Base-by-base conservation (phyloP, 2,113 vertebrate species). In the Cyanocitta stelleri region DNA sequence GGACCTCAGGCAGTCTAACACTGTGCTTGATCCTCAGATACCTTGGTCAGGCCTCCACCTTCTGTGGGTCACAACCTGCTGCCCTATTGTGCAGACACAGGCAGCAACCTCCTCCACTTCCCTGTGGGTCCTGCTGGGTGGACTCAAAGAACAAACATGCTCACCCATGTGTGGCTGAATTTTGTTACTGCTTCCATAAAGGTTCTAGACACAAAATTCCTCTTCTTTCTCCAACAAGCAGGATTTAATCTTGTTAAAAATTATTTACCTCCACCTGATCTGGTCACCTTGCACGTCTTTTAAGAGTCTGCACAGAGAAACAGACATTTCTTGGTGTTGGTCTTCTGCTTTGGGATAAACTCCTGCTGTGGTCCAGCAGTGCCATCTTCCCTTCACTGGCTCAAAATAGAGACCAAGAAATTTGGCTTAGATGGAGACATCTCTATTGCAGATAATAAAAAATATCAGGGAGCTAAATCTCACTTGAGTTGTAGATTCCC, bases 71-170 rank as follows among this genome's bases (percentile, higher is more conserved):
- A 48, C 58, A 93, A 51, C 26, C 10, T 79, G 56, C 52, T 75
- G 75, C 15, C 15, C 14, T 66, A 4, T 8, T 30, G 41, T 81
- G 55, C 41, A 78, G 48, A 41, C 72, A 67, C 13, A 68, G 39
- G 30, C 35, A 89, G 12, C 18, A 56, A 69, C 2, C 4, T 64
- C 23, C 23, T 80, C 39, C 35, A 33, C 16, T 32, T 5, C 9
- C 7, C 35, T 22, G 18, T 55, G 16, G 23, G 26, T 69, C 11
- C 29, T 73, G 54, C 9, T 54, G 54, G 11, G 7, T 66, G 30
- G 30, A 51, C 12, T 56, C 44, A 56, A 51, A 71, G n/a, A 43
- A 12, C 21, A 86, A 83, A 24, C 6, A 35, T 0, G 0, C 26
- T 75, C 43, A 52, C 4, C 6, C 48, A 9, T 14, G 3, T 48